Base-by-base conservation (phyloP, 2,113 vertebrate species). In the Pseudopodoces humilis region DNA sequence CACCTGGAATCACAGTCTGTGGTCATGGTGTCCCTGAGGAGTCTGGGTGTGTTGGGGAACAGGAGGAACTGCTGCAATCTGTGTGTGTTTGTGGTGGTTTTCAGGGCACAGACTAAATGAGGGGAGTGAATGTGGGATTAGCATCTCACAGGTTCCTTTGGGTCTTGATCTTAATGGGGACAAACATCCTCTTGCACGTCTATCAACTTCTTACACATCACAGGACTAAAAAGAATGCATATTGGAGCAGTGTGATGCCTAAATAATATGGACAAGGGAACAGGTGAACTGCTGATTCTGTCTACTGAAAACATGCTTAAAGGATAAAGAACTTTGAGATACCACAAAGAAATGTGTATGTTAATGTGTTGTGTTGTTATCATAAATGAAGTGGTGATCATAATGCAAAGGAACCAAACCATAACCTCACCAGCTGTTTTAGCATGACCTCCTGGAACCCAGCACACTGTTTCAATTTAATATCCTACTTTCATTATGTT, bases 381-480 rank as follows among this genome's bases (percentile, higher is more conserved):
- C 28, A 17, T 44, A 30, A 58, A 28, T 25, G 47, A 56, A 85
- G 12, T 49, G 30, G 27, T 30, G 31, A 71, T 83, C 2, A 7
- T 41, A 37, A 52, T 83, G 63, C 28, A 62, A 74, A 90, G 58
- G 67, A 91, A 64, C 27, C 31, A 65, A 86, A 44, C n/a, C 41
- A 33, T 62, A 76, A 70, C 67, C 68, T 93, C 67, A 80, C 44
- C 88, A 88, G 44, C 44, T 93, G 90, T 87, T 85, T 93, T 46
- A 82, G 75, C 5, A 7, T 19, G n/a, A 83, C 75, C 88, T 76
- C 65, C 67, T 90, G 55, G 28, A 75, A 87, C 22, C 19, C 17
- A 67, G 58, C 39, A 71, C 16, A 13, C 47, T 68, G 78, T 82
- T 89, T 71, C 55, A 91, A 55, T 84, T 94, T 91, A 43, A 63